Evolutionary conservation across 1,140 invertebrate species (phyloP).

Genomic region (Lepidurus apus): DNA sequence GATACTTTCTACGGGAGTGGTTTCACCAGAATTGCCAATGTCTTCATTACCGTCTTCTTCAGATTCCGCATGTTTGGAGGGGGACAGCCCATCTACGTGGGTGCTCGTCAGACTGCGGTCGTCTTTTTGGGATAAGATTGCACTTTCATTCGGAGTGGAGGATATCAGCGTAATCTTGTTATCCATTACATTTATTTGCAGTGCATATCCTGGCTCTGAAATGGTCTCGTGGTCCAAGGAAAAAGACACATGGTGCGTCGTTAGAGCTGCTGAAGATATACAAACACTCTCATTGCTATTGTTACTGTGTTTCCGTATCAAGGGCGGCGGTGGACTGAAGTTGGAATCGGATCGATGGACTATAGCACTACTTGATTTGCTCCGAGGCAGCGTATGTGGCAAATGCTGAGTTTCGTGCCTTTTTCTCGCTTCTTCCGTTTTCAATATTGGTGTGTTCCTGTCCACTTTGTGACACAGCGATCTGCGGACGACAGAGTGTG

Average conservation of each 20-base stretch:
- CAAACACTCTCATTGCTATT: neutral
- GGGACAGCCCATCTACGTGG: neutral
- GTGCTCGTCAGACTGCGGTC: neutral
- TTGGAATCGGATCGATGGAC: neutral
- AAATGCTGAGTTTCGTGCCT: neutral
- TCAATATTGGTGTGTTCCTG: neutral
- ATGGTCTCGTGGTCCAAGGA: neutral
- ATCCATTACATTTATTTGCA: neutral
- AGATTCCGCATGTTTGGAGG: neutral
- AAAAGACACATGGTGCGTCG: neutral
- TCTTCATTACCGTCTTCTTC: constrained; percentile 39
- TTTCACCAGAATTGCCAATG: constrained; percentile 38
- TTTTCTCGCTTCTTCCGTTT: neutral
- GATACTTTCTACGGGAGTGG: neutral
- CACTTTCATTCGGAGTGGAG: constrained; percentile 36
- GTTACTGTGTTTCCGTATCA: neutral
- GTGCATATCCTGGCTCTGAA: neutral
- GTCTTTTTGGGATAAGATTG: constrained; percentile 15
- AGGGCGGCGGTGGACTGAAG: neutral
- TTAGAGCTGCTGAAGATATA: neutral
- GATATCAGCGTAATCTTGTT: neutral
- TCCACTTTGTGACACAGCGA: neutral
- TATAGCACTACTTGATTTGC: neutral
- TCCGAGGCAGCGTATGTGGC: neutral
- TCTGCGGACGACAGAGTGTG: neutral